Conservation (phyloP, 2,888 invertebrate genomes). For the Euphydryas editha region DNA sequence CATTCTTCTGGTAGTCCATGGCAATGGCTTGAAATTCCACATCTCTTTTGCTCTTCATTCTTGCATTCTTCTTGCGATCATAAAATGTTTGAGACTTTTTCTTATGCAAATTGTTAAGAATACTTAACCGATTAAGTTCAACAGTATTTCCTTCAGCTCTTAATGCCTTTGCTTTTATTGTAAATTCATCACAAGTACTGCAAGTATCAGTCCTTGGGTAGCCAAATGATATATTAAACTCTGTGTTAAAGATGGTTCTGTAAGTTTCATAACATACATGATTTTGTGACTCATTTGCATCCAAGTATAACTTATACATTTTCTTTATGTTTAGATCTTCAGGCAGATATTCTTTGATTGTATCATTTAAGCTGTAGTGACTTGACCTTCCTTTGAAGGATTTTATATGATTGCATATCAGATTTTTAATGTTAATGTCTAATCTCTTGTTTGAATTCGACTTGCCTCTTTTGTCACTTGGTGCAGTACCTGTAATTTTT, state of each 20-base stretch:
- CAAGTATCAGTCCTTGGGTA: slow-evolving; percentile 40
- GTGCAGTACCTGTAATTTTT: background rate
- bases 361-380: background rate
- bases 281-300: slow-evolving; percentile 19
- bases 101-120: slow-evolving; percentile 34
- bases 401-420: background rate
- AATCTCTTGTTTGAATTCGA: background rate
- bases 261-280: slow-evolving; percentile 39
- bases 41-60: background rate
- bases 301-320: background rate
- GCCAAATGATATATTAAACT: slow-evolving; percentile 38
- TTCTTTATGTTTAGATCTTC: background rate
- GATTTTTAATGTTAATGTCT: background rate
- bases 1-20: background rate
- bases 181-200: slow-evolving; percentile 39
- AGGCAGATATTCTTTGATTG: background rate
- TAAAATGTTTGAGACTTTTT: slow-evolving; percentile 18
- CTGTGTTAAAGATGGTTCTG: slow-evolving; percentile 30
- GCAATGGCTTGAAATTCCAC: background rate
- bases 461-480: background rate
- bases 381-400: background rate
- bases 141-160: slow-evolving; percentile 28
- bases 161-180: slow-evolving; percentile 33
- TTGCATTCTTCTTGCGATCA: no score
- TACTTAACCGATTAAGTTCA: slow-evolving; percentile 31